phyloP scores from a whole-genome alignment of 2,797 vertebrate species.

The Hemibagrus guttatus region DNA sequence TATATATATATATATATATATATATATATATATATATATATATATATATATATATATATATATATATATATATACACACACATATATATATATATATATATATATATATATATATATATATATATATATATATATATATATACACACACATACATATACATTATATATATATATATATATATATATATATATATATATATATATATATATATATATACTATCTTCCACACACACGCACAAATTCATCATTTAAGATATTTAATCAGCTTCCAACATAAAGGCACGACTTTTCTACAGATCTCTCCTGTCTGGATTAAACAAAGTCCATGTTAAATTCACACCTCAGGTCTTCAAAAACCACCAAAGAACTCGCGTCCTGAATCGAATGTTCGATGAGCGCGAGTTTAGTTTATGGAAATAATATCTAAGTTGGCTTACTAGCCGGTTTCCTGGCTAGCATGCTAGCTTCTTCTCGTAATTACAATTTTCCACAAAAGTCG shows the following conservation, averaged over 20 bases:
- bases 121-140: no score
- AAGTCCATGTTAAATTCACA: not conserved
- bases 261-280: conserved; percentile 27
- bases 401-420: not conserved
- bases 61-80: not conserved
- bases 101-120: no score
- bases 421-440: not conserved
- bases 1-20: no score
- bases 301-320: not conserved
- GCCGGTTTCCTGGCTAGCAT: not conserved
- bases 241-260: not conserved
- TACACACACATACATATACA: no score
- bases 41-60: no score
- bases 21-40: no score
- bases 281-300: conserved; percentile 17
- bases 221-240: not conserved
- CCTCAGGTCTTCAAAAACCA: not conserved
- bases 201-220: no score
- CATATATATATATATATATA: no score
- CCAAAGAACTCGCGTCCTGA: no score
- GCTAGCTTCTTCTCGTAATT: not conserved
- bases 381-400: not conserved
- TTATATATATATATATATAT: no score
- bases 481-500: not conserved
- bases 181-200: no score